Evolutionary conservation across 1,140 invertebrate species (phyloP).

Genomic region (Probaryconus sp.): DNA sequence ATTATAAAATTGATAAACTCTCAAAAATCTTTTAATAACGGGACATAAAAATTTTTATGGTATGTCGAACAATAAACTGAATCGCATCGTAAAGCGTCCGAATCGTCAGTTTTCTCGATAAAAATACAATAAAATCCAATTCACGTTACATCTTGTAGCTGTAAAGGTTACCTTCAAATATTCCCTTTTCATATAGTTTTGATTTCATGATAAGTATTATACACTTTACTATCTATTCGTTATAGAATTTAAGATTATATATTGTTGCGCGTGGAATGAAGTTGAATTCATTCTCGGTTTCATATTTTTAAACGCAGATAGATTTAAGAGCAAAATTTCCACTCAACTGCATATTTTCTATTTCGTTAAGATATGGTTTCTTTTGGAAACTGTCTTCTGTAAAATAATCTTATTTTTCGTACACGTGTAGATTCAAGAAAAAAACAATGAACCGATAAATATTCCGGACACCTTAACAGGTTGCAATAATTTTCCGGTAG

Average conservation of each 20-base stretch:
- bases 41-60: constrained; percentile 10
- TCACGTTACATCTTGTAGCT: constrained; percentile 26
- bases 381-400: no score
- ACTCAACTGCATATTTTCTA: no score
- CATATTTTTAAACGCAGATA: no score
- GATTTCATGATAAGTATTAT: constrained; percentile 4
- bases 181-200: constrained; percentile 15
- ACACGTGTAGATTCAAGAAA: no score
- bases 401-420: no score
- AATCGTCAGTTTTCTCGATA: constrained; percentile 16
- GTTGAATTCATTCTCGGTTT: no score
- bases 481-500: not conserved
- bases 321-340: no score
- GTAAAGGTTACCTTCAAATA: constrained; percentile 16
- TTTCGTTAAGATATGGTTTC: no score
- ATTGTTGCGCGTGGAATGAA: not conserved
- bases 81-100: constrained; percentile 14
- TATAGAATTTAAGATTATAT: not conserved
- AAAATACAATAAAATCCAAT: constrained; percentile 39
- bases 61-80: constrained; percentile 26
- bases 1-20: constrained; percentile 10
- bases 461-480: no score
- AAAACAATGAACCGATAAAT: no score
- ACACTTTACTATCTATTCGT: not conserved
- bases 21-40: constrained; percentile 1